phyloP scores from a whole-genome alignment of 2,797 vertebrate species.

The Lutra lutra region DNA sequence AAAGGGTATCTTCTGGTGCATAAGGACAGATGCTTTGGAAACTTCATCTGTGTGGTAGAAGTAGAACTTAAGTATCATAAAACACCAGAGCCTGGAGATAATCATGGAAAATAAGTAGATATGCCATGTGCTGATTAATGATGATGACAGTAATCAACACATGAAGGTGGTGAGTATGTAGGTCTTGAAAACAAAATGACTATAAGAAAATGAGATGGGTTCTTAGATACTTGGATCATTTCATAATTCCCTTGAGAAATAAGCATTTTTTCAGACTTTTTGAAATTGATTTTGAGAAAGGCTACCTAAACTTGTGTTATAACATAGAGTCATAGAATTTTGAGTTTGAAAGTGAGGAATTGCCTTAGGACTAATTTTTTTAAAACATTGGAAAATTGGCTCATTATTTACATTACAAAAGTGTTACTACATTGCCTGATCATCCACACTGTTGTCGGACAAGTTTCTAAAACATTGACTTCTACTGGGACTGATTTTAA shows the following conservation, averaged over 20 bases:
- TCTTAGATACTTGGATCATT: neutral
- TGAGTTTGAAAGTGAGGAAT: neutral
- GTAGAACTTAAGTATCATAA: neutral
- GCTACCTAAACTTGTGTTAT: neutral
- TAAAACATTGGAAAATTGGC: neutral
- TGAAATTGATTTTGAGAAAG: constrained; percentile 37
- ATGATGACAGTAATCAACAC: neutral
- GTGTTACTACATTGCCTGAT: neutral
- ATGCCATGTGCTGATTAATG: neutral
- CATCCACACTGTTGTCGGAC: neutral
- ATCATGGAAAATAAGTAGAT: neutral
- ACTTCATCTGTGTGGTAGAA: neutral
- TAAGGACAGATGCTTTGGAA: neutral
- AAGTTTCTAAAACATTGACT: neutral
- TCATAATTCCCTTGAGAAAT: neutral
- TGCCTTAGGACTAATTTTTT: neutral
- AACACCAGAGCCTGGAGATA: neutral
- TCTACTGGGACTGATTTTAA: neutral
- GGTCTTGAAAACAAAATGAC: neutral
- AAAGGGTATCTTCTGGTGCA: neutral
- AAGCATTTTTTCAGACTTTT: neutral
- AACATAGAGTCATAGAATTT: neutral
- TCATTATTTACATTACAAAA: neutral
- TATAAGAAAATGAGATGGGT: neutral
- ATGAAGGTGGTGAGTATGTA: neutral